phyloP scores from a whole-genome alignment of 2,113 vertebrate species.

The Salminus brasiliensis region DNA sequence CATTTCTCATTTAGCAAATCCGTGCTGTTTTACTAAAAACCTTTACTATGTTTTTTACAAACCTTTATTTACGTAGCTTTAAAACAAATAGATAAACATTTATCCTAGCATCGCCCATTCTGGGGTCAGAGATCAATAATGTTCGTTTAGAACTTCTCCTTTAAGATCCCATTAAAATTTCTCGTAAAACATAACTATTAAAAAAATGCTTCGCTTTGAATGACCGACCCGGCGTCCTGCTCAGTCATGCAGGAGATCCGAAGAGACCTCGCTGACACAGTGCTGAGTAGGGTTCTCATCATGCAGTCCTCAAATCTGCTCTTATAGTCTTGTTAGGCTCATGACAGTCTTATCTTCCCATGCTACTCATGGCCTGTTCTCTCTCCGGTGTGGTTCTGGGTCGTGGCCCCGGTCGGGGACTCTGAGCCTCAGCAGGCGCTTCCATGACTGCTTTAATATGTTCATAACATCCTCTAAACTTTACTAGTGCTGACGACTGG shows the following conservation, averaged over 20 bases:
- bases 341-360: background rate
- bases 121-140: too few relatives aligned
- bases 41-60: too few relatives aligned
- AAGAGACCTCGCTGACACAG: too few relatives aligned
- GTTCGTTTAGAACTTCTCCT: too few relatives aligned
- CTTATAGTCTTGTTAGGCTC: background rate
- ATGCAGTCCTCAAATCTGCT: background rate
- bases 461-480: slow-evolving; percentile 51
- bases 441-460: background rate
- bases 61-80: too few relatives aligned
- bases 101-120: too few relatives aligned
- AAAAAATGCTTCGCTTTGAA: background rate
- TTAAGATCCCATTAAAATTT: too few relatives aligned
- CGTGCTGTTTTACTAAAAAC: too few relatives aligned
- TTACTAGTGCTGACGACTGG: slow-evolving; percentile 74
- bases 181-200: background rate
- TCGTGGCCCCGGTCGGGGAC: background rate
- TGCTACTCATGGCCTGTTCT: background rate
- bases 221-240: too few relatives aligned
- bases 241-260: too few relatives aligned
- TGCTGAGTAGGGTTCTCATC: background rate
- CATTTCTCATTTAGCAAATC: too few relatives aligned
- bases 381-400: background rate
- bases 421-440: background rate
- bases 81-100: too few relatives aligned